Conservation (phyloP, 2,113 vertebrate genomes). For the Morone chrysops region DNA sequence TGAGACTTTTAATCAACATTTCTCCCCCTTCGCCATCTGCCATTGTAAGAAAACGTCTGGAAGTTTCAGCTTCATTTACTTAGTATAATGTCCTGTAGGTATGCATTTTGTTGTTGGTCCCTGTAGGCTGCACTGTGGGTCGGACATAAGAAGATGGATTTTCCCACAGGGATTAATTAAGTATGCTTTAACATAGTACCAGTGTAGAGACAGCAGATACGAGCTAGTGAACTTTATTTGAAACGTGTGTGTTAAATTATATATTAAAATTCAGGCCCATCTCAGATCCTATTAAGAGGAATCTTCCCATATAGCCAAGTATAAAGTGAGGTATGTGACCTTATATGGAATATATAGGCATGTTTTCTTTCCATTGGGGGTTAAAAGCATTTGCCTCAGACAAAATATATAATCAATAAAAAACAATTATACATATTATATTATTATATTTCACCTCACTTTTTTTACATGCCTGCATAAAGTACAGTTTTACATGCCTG, state of each 20-base stretch:
- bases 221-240: slow-evolving; percentile 32
- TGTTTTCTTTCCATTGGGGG: too few species aligned
- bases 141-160: slow-evolving; percentile 33
- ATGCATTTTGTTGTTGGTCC: slow-evolving; percentile 8
- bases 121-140: background rate
- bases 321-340: background rate
- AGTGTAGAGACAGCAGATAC: slow-evolving; percentile 6
- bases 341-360: background rate
- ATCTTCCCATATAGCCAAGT: background rate
- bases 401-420: too few species aligned
- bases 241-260: background rate
- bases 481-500: too few species aligned
- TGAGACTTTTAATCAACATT: background rate
- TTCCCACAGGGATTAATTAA: slow-evolving; percentile 59
- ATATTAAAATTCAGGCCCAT: background rate
- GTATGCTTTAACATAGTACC: slow-evolving; percentile 12
- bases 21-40: slow-evolving; percentile 6
- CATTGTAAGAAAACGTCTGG: background rate
- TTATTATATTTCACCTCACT: too few species aligned
- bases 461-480: too few species aligned
- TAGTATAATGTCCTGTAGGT: background rate
- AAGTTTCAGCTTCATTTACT: background rate
- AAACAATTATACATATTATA: too few species aligned
- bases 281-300: background rate
- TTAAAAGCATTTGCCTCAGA: too few species aligned